phyloP scores from a whole-genome alignment of 2,797 vertebrate genomes.

The Siniperca scherzeri region DNA sequence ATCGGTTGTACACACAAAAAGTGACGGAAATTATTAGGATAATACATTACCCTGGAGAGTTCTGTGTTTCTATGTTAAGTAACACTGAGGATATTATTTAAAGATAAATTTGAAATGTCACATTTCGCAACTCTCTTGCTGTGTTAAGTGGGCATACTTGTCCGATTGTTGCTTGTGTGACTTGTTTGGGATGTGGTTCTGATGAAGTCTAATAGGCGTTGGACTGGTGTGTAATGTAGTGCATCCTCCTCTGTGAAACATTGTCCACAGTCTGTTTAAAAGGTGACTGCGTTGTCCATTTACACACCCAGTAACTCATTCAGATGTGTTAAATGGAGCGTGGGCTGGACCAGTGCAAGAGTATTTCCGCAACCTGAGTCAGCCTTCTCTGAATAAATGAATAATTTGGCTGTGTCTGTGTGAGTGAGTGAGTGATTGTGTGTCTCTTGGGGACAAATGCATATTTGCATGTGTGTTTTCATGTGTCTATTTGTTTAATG shows the following conservation, averaged over 20 bases:
- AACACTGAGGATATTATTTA: not conserved
- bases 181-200: slow-evolving; percentile 13
- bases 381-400: slow-evolving; percentile 57
- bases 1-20: too few species aligned
- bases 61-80: not conserved
- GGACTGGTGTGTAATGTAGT: slow-evolving; percentile 25
- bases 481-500: slow-evolving; percentile 11
- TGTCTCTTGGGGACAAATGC: not conserved
- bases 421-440: not conserved
- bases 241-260: slow-evolving; percentile 41
- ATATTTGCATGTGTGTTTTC: slow-evolving; percentile 22
- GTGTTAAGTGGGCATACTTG: not conserved
- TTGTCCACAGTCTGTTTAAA: slow-evolving; percentile 34
- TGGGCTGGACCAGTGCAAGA: slow-evolving; percentile 48
- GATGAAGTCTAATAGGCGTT: slow-evolving; percentile 36
- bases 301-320: slow-evolving; percentile 47
- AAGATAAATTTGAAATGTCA: not conserved
- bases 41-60: too few species aligned
- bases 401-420: slow-evolving; percentile 43
- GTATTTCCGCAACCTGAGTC: slow-evolving; percentile 61
- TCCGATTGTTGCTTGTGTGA: not conserved
- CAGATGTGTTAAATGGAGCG: slow-evolving; percentile 57
- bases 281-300: slow-evolving; percentile 44
- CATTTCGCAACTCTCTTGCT: not conserved
- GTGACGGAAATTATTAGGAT: too few species aligned